These are phyloP conservation scores for Oophaga sylvatica DNA, from an alignment of 2,797 vertebrate species.

Conservation along the genomic window DNA sequence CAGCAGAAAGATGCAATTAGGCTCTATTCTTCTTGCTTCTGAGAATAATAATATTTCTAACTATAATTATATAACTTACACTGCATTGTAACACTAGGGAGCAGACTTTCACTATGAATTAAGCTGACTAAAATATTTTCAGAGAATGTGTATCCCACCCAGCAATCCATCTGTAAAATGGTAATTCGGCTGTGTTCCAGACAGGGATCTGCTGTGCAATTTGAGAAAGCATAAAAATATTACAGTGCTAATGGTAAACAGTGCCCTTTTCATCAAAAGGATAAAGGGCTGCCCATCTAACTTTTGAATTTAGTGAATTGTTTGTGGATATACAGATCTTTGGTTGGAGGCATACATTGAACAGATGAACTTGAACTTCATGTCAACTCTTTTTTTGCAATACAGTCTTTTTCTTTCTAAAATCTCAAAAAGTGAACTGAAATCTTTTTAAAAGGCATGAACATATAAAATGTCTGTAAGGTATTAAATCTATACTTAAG, in stretches of 20 bases:
- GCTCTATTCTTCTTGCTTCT: not conserved
- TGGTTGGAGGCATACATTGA: conserved; percentile 63
- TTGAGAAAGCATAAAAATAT: conserved; percentile 69
- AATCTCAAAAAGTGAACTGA: not conserved
- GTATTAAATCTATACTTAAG: not conserved
- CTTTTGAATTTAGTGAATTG: conserved; percentile 47
- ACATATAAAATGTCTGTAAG: not conserved
- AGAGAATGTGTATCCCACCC: conserved; percentile 31
- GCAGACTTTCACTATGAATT: conserved; percentile 91
- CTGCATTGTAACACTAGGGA: conserved; percentile 84
- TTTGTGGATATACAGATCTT: conserved; percentile 63
- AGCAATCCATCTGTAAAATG: conserved; percentile 59
- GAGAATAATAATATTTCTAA: conserved; percentile 16
- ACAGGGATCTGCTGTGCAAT: conserved; percentile 62
- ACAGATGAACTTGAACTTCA: conserved; percentile 71
- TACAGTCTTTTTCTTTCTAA: conserved; percentile 60
- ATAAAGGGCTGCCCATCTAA: conserved; percentile 65
- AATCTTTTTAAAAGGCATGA: not conserved
- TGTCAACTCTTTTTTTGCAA: conserved; percentile 69
- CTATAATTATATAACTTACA: conserved; percentile 49
- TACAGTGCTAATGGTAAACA: conserved; percentile 73
- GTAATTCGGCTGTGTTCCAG: conserved; percentile 64
- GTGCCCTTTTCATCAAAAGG: conserved; percentile 69
- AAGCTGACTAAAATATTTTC: conserved; percentile 62
- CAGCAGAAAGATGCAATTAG: not conserved